These are phyloP conservation scores for Chaetogeoica ovagalla DNA, from an alignment of 2,888 invertebrate genomes.

Conservation along the genomic window DNA sequence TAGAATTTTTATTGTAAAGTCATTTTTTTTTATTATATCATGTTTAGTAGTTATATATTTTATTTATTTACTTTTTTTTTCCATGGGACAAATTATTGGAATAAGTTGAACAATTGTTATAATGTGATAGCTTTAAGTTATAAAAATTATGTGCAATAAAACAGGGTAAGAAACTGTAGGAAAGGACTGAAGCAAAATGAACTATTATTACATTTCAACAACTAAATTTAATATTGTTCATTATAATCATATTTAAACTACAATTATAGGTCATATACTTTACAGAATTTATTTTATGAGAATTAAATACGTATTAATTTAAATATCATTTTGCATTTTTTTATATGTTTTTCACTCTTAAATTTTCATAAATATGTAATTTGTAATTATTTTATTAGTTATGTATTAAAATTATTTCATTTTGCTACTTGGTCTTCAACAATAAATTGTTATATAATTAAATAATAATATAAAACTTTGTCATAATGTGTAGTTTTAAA, in stretches of 20 bases:
- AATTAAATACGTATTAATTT: neutral
- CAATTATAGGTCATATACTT: neutral
- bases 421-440: slow-evolving; percentile 3
- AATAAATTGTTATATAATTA: neutral
- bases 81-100: neutral
- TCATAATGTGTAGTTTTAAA: neutral
- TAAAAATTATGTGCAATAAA: slow-evolving; percentile 42
- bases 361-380: slow-evolving; percentile 6
- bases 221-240: neutral
- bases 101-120: slow-evolving; percentile 39
- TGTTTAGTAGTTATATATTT: neutral
- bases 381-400: neutral
- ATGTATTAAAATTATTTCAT: slow-evolving; percentile 7
- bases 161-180: slow-evolving; percentile 30
- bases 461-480: neutral
- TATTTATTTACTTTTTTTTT: slow-evolving; percentile 8
- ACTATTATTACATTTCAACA: slow-evolving; percentile 11
- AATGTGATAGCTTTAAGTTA: slow-evolving; percentile 40
- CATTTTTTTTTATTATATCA: slow-evolving; percentile 10
- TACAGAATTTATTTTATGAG: neutral
- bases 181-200: slow-evolving; percentile 23
- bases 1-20: slow-evolving; percentile 34
- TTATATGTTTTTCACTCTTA: neutral
- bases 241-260: neutral
- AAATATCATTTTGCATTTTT: neutral